Conservation (phyloP, 2,888 invertebrate species). For the Drosophila testacea region DNA sequence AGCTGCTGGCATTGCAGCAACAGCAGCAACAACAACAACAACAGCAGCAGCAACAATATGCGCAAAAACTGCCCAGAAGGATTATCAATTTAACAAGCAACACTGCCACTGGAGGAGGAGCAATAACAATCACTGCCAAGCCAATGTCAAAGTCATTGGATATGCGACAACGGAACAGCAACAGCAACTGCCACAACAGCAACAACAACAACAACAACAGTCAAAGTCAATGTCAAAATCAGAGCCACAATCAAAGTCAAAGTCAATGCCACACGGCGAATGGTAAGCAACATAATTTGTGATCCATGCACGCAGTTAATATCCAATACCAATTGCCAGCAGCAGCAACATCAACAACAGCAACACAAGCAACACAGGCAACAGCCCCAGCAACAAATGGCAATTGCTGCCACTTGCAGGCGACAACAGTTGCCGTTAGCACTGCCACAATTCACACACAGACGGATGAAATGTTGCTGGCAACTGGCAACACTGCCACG, state of each 20-base stretch:
- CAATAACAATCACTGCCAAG: slow-evolving; percentile 57
- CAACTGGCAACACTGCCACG: slow-evolving; percentile 33
- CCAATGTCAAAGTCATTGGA: slow-evolving; percentile 38
- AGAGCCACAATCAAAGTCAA: slow-evolving; percentile 27
- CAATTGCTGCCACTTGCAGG: slow-evolving; percentile 49
- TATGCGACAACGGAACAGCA: slow-evolving; percentile 30
- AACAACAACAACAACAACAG: slow-evolving; percentile 19
- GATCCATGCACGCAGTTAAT: slow-evolving; percentile 50
- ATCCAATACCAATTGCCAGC: slow-evolving; percentile 45
- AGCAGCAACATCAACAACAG: slow-evolving; percentile 26
- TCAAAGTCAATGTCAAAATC: slow-evolving; percentile 18
- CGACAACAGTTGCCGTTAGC: slow-evolving; percentile 44
- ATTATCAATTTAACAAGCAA: slow-evolving; percentile 69
- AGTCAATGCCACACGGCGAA: slow-evolving; percentile 50
- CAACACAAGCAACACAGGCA: slow-evolving; percentile 35
- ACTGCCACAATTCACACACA: slow-evolving; percentile 84
- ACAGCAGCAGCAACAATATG: slow-evolving; percentile 60
- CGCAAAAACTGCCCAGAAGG: slow-evolving; percentile 69
- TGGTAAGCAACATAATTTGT: slow-evolving; percentile 68
- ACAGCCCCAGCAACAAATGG: slow-evolving; percentile 36
- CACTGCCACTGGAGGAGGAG: slow-evolving; percentile 43
- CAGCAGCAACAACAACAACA: slow-evolving; percentile 57
- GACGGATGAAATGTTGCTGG: slow-evolving; percentile 79
- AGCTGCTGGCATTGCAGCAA: slow-evolving; percentile 46
- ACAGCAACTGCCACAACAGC: slow-evolving; percentile 27